Evolutionary conservation across 2,888 invertebrate species (phyloP), one percentile per base, ranked within the genome.

Genomic region (Coecobrya sp.): DNA sequence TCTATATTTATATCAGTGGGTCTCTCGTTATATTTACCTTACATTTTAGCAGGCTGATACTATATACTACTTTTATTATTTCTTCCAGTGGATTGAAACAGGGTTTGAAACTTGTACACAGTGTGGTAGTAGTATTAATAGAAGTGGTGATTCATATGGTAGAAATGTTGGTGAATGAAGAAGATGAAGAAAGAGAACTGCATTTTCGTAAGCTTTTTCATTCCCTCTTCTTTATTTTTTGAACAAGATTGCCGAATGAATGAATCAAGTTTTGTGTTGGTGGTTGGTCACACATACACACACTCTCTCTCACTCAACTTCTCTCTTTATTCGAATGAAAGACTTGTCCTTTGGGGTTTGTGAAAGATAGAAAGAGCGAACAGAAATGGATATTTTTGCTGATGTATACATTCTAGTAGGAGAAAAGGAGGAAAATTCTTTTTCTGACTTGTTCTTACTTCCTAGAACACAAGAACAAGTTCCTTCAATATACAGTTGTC

Each of bases 281-380:
- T 52, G 70, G 79, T 68, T 79, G 79, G 88, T 45, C 42, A 42
- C 81, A 65, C 79, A 76, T 45, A 85, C 45, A n/a, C 79, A 79
- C 59, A 59, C 16, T n/a, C n/a, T n/a, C n/a, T n/a, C n/a, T 13
- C 52, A 52, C 22, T 49, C 49, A 79, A 79, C 65, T 68, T 81
- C 73, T 91, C 70, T 36, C 55, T 93, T 87, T 79, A 30, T 81
- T 70, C 79, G 76, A 59, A 76, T 87, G 87, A 93, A 90, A 88
- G 85, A 76, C 79, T 79, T 82, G 81, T 87, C 93, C 93, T 87
- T 85, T 91, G 89, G 85, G 87, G 87, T 55, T 86, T 84, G 19
- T 52, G 55, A 82, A 59, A 36, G 22, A 59, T 55, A 59, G 65
- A 86, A 86, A 59, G 76, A 79, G 62, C 42, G 45, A 52, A 45